These are phyloP conservation scores for Coilia nasus DNA, from an alignment of 2,797 vertebrate genomes.

Conservation along the genomic window DNA sequence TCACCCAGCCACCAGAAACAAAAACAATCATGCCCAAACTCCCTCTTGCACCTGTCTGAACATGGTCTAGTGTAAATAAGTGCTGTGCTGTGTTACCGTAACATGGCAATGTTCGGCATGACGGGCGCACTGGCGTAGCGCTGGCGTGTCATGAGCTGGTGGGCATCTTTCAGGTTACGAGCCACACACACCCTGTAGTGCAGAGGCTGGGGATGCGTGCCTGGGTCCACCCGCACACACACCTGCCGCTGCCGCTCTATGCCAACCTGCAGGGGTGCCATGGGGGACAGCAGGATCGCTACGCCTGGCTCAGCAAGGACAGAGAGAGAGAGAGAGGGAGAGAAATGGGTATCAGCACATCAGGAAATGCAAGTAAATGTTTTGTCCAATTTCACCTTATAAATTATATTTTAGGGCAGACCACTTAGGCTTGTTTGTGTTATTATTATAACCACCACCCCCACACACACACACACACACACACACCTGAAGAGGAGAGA, in stretches of 20 bases:
- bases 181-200: slow-evolving; percentile 15
- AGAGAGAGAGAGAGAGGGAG: neutral
- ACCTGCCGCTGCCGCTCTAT: neutral
- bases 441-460: too few relatives aligned
- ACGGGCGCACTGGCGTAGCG: neutral
- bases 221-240: neutral
- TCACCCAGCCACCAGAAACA: neutral
- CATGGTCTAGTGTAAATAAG: neutral
- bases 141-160: neutral
- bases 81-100: slow-evolving; percentile 7
- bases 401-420: too few relatives aligned
- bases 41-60: neutral
- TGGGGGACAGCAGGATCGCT: neutral
- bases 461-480: neutral
- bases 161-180: slow-evolving; percentile 48
- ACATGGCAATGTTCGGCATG: neutral
- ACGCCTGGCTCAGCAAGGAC: neutral
- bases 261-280: neutral
- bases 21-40: too few relatives aligned
- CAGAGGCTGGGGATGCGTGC: neutral
- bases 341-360: neutral
- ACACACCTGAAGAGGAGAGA: slow-evolving; percentile 30
- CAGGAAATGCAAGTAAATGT: neutral
- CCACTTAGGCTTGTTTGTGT: too few relatives aligned
- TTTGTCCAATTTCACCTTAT: neutral